These are phyloP conservation scores for Amiota minor DNA, from an alignment of 2,888 invertebrate species.

Conservation along the genomic window DNA sequence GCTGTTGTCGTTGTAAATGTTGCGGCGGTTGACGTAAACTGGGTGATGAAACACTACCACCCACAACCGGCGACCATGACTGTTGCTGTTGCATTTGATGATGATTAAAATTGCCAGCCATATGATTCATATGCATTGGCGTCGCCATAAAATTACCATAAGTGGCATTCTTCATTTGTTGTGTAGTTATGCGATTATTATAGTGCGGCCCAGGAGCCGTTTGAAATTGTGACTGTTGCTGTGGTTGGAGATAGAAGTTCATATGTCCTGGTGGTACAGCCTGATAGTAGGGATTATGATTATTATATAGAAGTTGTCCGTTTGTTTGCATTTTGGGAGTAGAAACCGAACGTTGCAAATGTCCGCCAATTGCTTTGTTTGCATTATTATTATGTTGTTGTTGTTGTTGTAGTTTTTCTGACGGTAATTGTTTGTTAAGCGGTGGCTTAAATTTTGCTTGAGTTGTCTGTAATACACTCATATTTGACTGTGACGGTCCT, in stretches of 20 bases:
- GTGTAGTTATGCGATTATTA: slow-evolving; percentile 53
- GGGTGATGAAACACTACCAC: slow-evolving; percentile 63
- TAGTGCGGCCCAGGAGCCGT: slow-evolving; percentile 40
- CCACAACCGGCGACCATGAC: slow-evolving; percentile 69
- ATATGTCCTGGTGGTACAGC: slow-evolving; percentile 42
- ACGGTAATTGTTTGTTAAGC: neutral
- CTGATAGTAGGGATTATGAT: slow-evolving; percentile 56
- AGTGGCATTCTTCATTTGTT: slow-evolving; percentile 28
- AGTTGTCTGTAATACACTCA: neutral
- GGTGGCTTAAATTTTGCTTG: neutral
- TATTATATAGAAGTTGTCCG: slow-evolving; percentile 49
- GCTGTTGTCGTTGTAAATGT: slow-evolving; percentile 58
- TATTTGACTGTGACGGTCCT: neutral
- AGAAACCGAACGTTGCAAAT: slow-evolving; percentile 61
- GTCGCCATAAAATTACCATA: slow-evolving; percentile 14
- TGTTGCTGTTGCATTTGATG: slow-evolving; percentile 58
- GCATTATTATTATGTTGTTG: slow-evolving; percentile 35
- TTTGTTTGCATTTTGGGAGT: slow-evolving; percentile 57
- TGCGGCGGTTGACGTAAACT: slow-evolving; percentile 45
- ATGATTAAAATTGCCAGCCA: slow-evolving; percentile 10
- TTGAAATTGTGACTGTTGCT: slow-evolving; percentile 42
- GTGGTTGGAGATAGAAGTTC: slow-evolving; percentile 53
- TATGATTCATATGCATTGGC: slow-evolving; percentile 16
- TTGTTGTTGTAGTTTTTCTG: slow-evolving; percentile 41
- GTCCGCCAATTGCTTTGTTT: slow-evolving; percentile 8